Evolutionary conservation across 2,797 vertebrate genomes (phyloP).

Genomic region (Bovichtus diacanthus): DNA sequence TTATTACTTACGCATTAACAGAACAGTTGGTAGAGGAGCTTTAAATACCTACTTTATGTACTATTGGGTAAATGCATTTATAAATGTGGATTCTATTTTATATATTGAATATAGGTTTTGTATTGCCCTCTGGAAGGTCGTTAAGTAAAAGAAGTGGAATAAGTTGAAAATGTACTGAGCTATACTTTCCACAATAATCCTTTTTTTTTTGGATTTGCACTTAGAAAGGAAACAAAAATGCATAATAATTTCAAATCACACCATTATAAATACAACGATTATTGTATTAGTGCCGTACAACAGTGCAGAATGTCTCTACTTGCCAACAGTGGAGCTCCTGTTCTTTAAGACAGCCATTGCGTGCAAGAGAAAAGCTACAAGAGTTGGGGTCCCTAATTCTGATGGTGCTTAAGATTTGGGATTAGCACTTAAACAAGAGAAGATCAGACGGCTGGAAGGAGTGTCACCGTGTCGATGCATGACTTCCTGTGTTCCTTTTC

Average conservation of each 20-base stretch:
- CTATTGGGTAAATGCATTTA: background rate
- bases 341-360: constrained; percentile 43
- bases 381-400: constrained; percentile 55
- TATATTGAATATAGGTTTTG: background rate
- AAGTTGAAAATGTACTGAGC: background rate
- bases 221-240: background rate
- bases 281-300: background rate
- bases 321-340: constrained; percentile 17
- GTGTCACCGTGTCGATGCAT: constrained; percentile 27
- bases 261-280: background rate
- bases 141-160: background rate
- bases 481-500: constrained; percentile 16
- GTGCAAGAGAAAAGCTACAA: constrained; percentile 49
- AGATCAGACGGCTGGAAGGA: constrained; percentile 63
- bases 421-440: constrained; percentile 66
- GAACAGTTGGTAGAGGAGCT: background rate
- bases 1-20: background rate
- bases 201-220: background rate
- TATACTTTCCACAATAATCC: background rate
- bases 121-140: no score
- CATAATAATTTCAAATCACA: background rate
- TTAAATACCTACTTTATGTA: background rate
- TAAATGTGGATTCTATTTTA: background rate
- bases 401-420: constrained; percentile 48
- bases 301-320: background rate